phyloP scores from a whole-genome alignment of 1,140 invertebrate genomes.

The Solenopsis invicta region DNA sequence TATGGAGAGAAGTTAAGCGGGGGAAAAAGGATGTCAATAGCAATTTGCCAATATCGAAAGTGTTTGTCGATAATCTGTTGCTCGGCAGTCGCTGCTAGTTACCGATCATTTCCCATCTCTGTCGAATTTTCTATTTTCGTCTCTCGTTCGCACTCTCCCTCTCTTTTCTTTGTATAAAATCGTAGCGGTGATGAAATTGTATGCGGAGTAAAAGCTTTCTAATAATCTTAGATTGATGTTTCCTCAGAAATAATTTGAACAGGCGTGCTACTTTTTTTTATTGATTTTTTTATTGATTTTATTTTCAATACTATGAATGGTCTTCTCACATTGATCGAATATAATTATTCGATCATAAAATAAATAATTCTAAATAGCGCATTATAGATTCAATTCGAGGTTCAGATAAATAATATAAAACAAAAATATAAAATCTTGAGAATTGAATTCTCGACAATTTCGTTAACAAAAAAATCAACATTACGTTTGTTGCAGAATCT shows the following conservation, averaged over 20 bases:
- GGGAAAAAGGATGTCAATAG: slow-evolving; percentile 69
- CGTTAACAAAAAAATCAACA: background rate
- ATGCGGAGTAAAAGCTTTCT: background rate
- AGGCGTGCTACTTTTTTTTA: background rate
- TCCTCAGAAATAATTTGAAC: background rate
- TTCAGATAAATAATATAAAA: background rate
- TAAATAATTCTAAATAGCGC: background rate
- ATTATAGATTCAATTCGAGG: background rate
- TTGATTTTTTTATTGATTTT: background rate
- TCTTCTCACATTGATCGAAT: too few species aligned
- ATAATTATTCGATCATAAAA: background rate
- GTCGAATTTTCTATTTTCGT: background rate
- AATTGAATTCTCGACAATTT: background rate
- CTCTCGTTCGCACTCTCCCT: background rate
- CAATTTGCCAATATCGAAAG: slow-evolving; percentile 82
- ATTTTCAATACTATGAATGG: background rate
- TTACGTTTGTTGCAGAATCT: background rate
- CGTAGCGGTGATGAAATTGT: too few species aligned
- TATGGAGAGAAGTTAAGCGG: slow-evolving; percentile 62
- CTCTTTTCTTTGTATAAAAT: background rate
- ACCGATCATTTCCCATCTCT: slow-evolving; percentile 44
- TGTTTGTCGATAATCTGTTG: slow-evolving; percentile 78
- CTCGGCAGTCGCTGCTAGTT: slow-evolving; percentile 66
- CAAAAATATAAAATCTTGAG: background rate
- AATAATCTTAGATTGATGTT: background rate